Evolutionary conservation across 2,113 vertebrate genomes (phyloP).

Genomic region (Psilopsiagon aymara): DNA sequence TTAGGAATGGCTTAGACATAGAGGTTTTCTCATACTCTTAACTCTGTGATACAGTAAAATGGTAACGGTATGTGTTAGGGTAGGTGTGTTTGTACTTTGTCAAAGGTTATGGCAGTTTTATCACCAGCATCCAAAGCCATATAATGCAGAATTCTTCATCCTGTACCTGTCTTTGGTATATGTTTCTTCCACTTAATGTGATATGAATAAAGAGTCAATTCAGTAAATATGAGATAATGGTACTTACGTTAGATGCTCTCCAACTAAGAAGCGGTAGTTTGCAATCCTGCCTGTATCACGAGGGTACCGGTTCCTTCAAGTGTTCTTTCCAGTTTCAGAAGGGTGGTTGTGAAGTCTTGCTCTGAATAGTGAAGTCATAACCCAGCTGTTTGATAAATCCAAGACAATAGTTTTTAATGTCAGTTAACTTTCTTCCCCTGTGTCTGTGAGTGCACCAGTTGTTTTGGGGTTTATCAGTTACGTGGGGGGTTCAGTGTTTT

Average conservation of each 20-base stretch:
- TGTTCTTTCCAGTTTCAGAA: neutral
- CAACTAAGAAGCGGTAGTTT: neutral
- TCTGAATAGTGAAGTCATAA: neutral
- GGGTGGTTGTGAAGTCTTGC: neutral
- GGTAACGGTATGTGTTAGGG: neutral
- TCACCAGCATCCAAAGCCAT: neutral
- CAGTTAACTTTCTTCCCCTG: neutral
- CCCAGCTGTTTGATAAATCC: neutral
- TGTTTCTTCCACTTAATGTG: conserved; percentile 21
- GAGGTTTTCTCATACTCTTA: neutral
- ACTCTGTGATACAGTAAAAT: conserved; percentile 2
- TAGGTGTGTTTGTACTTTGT: conserved; percentile 20
- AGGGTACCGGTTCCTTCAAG: neutral
- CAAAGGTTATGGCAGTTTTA: neutral
- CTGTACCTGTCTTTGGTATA: neutral
- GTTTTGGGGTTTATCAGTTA: neutral
- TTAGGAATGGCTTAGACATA: neutral
- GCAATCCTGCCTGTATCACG: neutral
- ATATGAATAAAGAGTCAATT: conserved; percentile 43
- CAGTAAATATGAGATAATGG: neutral
- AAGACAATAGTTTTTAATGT: neutral
- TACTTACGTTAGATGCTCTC: conserved; percentile 34
- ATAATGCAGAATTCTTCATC: neutral
- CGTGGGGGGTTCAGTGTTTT: neutral
- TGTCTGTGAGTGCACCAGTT: neutral